Evolutionary conservation across 2,113 vertebrate species (phyloP), one percentile per base, ranked within the genome.

Genomic region (Calcarius ornatus): DNA sequence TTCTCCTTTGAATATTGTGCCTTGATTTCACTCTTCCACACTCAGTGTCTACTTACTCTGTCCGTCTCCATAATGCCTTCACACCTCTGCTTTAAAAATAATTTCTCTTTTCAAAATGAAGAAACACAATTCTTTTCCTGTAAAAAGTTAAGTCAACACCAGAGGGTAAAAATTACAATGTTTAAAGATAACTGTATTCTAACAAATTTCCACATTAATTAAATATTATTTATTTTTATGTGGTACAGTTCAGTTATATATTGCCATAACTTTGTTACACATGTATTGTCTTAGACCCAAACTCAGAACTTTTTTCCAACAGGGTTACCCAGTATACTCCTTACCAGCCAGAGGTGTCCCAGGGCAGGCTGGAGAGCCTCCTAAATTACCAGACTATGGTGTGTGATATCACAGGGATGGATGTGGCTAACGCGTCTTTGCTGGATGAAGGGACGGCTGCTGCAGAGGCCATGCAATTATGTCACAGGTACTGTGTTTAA

Each of bases 321-420:
- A 99, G 99, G 99, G 98, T 99, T 91, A 99, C 99, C 15, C 99
- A 99, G 96, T 99, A 99, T 92, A 99, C 99, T 5, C 99, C 99
- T 13, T 99, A 99, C 96, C 99, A 99, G 96, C 99, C 99, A 1
- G 99, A 99, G 94, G 99, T 99, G 11, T 98, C 99, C 31, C 99
- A 99, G 95, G 99, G 99, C 33, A 98, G 99, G 77, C 96, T 99
- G 96, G 99, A 99, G 96, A 99, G 99, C 61, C 97, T 99, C 53
- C 98, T 99, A 7, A 99, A 99, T 96, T 99, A 99, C 88, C 99
- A 99, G 97, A 99, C 99, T 22, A 99, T 99, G 99, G 99, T 99
- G 82, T 99, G 99, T 70, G 99, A 99, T 95, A 97, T 99, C 94
- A 99, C 99, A 12, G 99, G 99, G 61, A 97, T 99, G 98, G 98